These are phyloP conservation scores for Gephyroberyx darwinii DNA, from an alignment of 2,797 vertebrate genomes.

Conservation along the genomic window DNA sequence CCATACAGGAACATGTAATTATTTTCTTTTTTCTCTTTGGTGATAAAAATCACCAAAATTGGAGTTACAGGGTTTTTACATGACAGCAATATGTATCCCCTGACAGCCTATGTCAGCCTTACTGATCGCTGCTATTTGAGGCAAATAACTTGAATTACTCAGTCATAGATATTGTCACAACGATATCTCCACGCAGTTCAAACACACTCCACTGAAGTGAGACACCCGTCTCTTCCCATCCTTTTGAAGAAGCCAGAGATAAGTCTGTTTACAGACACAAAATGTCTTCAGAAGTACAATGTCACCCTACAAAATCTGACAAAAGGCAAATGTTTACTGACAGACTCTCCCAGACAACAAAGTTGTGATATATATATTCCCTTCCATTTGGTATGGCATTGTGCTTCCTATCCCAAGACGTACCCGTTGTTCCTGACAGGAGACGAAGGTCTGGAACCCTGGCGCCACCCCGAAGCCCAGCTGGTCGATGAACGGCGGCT, in stretches of 20 bases:
- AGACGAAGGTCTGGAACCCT: conserved; percentile 98
- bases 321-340: background rate
- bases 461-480: conserved; percentile 97
- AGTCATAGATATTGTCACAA: no score
- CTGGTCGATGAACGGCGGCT: conserved; percentile 98
- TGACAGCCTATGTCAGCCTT: no score
- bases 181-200: no score
- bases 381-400: background rate
- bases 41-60: no score
- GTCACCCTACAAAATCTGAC: background rate
- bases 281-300: background rate
- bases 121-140: no score
- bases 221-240: background rate
- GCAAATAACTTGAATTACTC: no score
- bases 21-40: no score
- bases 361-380: background rate
- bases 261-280: background rate
- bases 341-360: background rate
- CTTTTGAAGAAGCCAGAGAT: background rate
- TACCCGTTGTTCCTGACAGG: conserved; percentile 99
- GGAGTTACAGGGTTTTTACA: no score
- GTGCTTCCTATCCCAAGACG: conserved; percentile 48
- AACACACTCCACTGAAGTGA: background rate
- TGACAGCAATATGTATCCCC: no score
- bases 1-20: no score